Evolutionary conservation across 2,113 vertebrate genomes (phyloP).

Genomic region (Pleuronectes platessa): DNA sequence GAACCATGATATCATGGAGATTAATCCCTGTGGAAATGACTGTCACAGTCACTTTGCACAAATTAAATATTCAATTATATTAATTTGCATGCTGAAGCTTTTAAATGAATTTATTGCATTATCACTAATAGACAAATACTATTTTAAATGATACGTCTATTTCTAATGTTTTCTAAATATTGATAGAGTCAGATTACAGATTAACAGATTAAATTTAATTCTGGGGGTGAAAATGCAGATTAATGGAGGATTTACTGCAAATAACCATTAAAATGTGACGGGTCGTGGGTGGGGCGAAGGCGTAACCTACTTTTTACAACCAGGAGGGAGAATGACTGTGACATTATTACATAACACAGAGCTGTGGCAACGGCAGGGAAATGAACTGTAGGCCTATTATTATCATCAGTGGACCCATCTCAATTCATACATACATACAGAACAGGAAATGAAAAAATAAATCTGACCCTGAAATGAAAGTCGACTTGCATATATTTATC

Average conservation of each 20-base stretch:
- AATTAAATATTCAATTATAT: slow-evolving; percentile 3
- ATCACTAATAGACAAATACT: not conserved
- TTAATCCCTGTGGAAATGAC: slow-evolving; percentile 4
- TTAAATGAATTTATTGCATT: not conserved
- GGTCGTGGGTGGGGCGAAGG: slow-evolving; percentile 16
- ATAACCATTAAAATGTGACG: slow-evolving; percentile 40
- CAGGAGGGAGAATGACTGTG: not conserved
- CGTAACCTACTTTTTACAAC: slow-evolving; percentile 2
- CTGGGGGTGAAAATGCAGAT: not conserved
- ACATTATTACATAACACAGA: not conserved
- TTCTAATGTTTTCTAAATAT: slow-evolving; percentile 8
- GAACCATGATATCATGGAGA: slow-evolving; percentile 17
- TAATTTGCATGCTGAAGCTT: not conserved
- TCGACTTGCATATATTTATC: not conserved
- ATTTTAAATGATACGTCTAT: not conserved
- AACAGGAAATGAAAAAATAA: slow-evolving; percentile 40
- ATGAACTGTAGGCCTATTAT: not conserved
- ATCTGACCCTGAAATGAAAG: not conserved
- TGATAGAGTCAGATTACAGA: slow-evolving; percentile 25
- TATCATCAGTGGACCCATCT: not conserved
- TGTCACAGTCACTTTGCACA: not conserved
- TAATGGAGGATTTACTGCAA: slow-evolving; percentile 50
- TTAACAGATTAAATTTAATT: slow-evolving; percentile 4
- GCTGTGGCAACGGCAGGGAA: not conserved
- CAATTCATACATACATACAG: not conserved